Evolutionary conservation across 2,888 invertebrate species (phyloP).

Genomic region (Reticulitermes lucifugus): DNA sequence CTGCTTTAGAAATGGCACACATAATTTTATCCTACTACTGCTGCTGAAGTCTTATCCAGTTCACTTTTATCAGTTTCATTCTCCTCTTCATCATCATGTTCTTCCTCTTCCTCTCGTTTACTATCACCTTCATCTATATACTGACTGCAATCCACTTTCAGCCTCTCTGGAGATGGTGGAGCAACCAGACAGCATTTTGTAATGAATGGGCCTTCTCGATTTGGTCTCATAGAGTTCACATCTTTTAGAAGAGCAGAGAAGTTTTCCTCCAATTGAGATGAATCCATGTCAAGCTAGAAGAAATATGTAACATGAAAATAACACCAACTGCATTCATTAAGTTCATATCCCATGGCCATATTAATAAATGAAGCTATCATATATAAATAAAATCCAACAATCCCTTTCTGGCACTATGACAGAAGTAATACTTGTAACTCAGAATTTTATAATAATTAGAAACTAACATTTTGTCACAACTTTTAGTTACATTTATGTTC

Average conservation of each 20-base stretch:
- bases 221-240: conserved; percentile 74
- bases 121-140: conserved; percentile 54
- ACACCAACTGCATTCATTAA: neutral
- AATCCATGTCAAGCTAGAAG: conserved; percentile 78
- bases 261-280: conserved; percentile 78
- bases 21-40: neutral
- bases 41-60: neutral
- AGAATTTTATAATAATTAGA: too few relatives aligned
- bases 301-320: conserved; percentile 2
- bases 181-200: conserved; percentile 67
- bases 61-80: neutral
- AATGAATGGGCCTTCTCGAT: conserved; percentile 76
- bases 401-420: too few relatives aligned
- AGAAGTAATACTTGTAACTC: too few relatives aligned
- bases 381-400: too few relatives aligned
- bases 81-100: conserved; percentile 54
- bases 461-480: too few relatives aligned
- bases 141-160: conserved; percentile 72
- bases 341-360: too few relatives aligned
- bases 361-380: too few relatives aligned
- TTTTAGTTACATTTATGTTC: too few relatives aligned
- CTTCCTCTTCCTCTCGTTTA: conserved; percentile 58
- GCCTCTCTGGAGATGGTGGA: conserved; percentile 73
- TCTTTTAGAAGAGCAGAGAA: conserved; percentile 74
- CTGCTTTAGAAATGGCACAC: too few relatives aligned